These are phyloP conservation scores for Mycetomoellerius zeteki DNA, from an alignment of 1,140 invertebrate genomes.

Conservation along the genomic window DNA sequence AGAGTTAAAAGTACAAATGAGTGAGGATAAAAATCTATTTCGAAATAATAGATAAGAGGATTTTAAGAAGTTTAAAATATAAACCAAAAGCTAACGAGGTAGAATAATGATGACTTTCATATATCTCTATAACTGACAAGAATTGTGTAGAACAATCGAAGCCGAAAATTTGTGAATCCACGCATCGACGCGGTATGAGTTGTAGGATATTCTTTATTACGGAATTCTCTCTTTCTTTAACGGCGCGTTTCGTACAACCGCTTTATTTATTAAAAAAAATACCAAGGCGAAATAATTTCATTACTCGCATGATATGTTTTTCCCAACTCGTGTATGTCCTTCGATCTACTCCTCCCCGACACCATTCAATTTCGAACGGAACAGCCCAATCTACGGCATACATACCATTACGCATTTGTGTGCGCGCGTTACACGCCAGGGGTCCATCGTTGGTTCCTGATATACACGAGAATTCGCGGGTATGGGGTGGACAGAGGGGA, in stretches of 20 bases:
- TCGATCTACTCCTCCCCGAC: not conserved
- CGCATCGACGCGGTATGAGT: conserved; percentile 1
- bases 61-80: conserved; percentile 13
- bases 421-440: conserved; percentile 17
- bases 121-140: conserved; percentile 24
- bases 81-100: not conserved
- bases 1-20: not conserved
- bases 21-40: not conserved
- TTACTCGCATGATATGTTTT: not conserved
- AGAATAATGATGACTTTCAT: conserved; percentile 11
- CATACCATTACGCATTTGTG: conserved; percentile 32
- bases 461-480: conserved; percentile 42
- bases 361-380: conserved; percentile 32
- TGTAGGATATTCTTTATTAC: not conserved
- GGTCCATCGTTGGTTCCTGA: conserved; percentile 54
- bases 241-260: not conserved
- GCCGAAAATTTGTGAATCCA: not conserved
- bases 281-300: conserved; percentile 1
- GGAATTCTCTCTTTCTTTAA: not conserved
- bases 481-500: not conserved
- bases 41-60: not conserved
- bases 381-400: not conserved
- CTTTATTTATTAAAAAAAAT: conserved; percentile 17
- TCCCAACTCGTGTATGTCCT: not conserved
- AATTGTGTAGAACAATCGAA: conserved; percentile 30